Base-by-base conservation (phyloP, 2,888 invertebrate genomes). In the Tubulanus polymorphus region DNA sequence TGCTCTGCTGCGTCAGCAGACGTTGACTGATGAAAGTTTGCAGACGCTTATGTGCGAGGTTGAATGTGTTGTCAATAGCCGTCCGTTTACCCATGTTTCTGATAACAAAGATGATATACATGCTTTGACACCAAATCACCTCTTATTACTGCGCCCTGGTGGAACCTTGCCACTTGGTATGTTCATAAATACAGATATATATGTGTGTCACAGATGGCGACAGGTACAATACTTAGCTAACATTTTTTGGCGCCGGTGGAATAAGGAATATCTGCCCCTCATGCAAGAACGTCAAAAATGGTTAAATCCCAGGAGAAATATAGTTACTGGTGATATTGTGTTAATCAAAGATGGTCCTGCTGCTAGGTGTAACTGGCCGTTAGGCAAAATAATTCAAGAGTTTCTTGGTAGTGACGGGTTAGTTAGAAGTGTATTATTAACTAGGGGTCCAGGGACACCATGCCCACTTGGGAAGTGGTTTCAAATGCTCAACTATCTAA, bases 71-170 rank as follows among this genome's bases (percentile, higher is more conserved):
- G 35, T 50, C 18, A 50, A 50, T 50, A 37, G 35, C 15, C 8
- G 50, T 18, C 50, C 50, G 6, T 8, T 50, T 10, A 50, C 50
- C 2, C 28, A 51, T n/a, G 45, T 60, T 3, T 27, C 45, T 5
- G 30, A 61, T 10, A 51, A 60, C 48, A 47, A 15, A 23, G 8
- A 26, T 6, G 48, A 48, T 48, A 10, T 26, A 10, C 12, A 48
- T 12, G 25, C 48, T 1, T 51, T 72, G 1, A 69, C 69, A 0
- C 71, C 72, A 3, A 66, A 63, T 10, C 72, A 73, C 58, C 69
- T 73, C 53, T 53, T 73, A 8, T 69, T 72, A 26, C 10, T 48
- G 20, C 10, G 27, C 15, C 10, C 8, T 12, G 27, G 8, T 23
- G 15, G 27, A 10, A 10, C 27, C 12, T 26, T 37, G 8, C 50